Evolutionary conservation across 2,888 invertebrate genomes (phyloP), one percentile per base, ranked within the genome.

Genomic region (Scaptomyza tumidula): DNA sequence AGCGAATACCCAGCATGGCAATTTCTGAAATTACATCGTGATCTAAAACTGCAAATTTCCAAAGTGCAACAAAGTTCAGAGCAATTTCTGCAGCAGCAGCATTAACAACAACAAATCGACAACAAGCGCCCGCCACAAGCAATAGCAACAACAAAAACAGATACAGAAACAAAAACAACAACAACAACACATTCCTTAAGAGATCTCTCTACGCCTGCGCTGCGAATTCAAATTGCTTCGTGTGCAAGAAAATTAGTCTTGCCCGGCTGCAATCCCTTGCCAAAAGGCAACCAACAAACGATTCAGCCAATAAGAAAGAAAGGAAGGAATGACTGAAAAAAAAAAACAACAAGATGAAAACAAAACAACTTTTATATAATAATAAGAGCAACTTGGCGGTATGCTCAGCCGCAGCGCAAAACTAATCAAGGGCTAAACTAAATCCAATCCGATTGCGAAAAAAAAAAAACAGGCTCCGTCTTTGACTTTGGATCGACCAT

Each of bases 241-340:
- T 91, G 91, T 91, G 91, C 90, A 91, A 91, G 90, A 91, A 91
- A 91, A 91, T 91, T 91, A 91, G 91, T 91, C 90, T 91, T 90
- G 90, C 70, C 43, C 31, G 80, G 61, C 71, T 73, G 69, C 65
- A 73, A 67, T 75, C 69, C 82, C 84, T 70, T 49, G 86, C 81
- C 79, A 64, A 76, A 54, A 76, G 80, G 61, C 71, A 76, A 37
- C 48, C 49, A 63, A 31, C 43, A 57, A 35, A 24, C 55, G 19
- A 65, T 46, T 16, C 52, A 50, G 60, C 80, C 68, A 78, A 79
- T 68, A 68, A 73, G 68, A 56, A 69, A 54, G 64, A 37, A 53
- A 49, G 59, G 48, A 41, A 46, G 61, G 49, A 44, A 55, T 29
- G 50, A 48, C 27, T 52, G 48, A 29, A 54, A 56, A 57, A 46